These are phyloP conservation scores for Dendrophyllia cribrosa DNA, from an alignment of 64 coral and sea anemone species.

Conservation along the genomic window DNA sequence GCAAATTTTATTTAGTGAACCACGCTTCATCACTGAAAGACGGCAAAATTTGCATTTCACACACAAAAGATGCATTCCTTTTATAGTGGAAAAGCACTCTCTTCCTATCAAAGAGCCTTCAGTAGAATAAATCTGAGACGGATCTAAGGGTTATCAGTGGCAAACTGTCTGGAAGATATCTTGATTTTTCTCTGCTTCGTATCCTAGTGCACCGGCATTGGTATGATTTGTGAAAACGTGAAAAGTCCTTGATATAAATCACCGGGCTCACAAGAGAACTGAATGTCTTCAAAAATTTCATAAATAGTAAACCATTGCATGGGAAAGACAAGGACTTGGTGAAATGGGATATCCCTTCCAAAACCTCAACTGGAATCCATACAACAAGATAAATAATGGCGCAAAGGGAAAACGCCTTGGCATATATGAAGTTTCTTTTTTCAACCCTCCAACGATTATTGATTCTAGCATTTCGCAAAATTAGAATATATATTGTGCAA, in stretches of 20 bases:
- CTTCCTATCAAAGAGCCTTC: no score
- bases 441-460: neutral
- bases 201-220: neutral
- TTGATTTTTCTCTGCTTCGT: neutral
- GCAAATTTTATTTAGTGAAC: no score
- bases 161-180: neutral
- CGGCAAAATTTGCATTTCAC: no score
- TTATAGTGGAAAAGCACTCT: no score
- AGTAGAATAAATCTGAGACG: neutral
- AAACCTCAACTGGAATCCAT: slow-evolving; percentile 8
- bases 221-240: neutral
- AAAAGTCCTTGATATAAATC: neutral
- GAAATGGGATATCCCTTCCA: neutral
- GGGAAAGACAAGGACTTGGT: neutral
- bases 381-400: neutral
- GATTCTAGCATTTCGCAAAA: neutral
- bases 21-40: no score
- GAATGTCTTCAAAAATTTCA: slow-evolving; percentile 3
- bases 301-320: neutral
- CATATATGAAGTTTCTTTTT: neutral
- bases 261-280: slow-evolving; percentile 5
- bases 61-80: no score
- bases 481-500: neutral
- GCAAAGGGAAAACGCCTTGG: slow-evolving; percentile 14
- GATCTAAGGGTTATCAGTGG: neutral